Evolutionary conservation across 2,888 invertebrate genomes (phyloP).

Genomic region (Argynnis bischoffii): DNA sequence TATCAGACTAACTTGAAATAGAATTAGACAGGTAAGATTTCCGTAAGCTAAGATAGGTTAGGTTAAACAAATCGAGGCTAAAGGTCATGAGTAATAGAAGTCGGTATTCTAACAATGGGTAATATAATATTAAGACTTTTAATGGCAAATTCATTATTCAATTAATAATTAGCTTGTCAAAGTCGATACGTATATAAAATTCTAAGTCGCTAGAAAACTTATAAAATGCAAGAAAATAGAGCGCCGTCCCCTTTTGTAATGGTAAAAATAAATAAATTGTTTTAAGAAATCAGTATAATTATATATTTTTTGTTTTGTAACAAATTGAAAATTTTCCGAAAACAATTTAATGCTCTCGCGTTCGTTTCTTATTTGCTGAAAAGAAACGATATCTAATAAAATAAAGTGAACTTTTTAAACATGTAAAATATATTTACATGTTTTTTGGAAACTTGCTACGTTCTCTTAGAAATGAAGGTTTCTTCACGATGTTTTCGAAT

Average conservation of each 20-base stretch:
- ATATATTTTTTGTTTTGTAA: not conserved
- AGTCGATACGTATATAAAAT: too few relatives aligned
- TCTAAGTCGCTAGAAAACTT: too few relatives aligned
- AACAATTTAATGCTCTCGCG: slow-evolving; percentile 4
- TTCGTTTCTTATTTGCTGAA: not conserved
- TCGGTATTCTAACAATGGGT: not conserved
- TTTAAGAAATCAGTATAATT: not conserved
- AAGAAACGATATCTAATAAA: slow-evolving; percentile 8
- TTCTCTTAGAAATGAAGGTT: too few relatives aligned
- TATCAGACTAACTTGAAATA: slow-evolving; percentile 6
- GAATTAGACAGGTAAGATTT: slow-evolving; percentile 21
- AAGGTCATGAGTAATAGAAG: slow-evolving; percentile 18
- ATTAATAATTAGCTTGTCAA: too few relatives aligned
- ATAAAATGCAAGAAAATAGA: too few relatives aligned
- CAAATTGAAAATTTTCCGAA: slow-evolving; percentile 9
- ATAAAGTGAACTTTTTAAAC: not conserved
- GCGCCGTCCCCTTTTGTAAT: too few relatives aligned
- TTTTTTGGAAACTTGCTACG: too few relatives aligned
- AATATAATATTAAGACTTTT: not conserved
- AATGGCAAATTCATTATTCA: not conserved
- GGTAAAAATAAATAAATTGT: too few relatives aligned
- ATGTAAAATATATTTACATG: not conserved
- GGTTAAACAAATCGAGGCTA: slow-evolving; percentile 18
- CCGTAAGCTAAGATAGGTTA: slow-evolving; percentile 1
- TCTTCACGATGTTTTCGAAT: too few relatives aligned